Evolutionary conservation across 2,888 invertebrate species (phyloP).

Genomic region (Hyppa rectilinea): DNA sequence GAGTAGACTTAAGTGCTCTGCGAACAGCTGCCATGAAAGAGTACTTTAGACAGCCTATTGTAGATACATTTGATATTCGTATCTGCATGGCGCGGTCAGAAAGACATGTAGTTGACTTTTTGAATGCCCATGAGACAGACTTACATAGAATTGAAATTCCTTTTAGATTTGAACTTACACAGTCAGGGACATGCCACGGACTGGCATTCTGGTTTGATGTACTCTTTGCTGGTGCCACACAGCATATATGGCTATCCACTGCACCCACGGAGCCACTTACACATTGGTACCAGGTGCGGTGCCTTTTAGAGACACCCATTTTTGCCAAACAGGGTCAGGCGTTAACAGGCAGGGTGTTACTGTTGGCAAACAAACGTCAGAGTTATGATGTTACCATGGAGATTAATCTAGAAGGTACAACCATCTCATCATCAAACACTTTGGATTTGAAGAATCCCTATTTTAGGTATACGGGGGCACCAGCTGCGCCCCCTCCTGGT

Average conservation of each 20-base stretch:
- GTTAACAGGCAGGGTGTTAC: constrained; percentile 95
- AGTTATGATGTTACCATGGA: constrained; percentile 99
- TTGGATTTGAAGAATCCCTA: constrained; percentile 99
- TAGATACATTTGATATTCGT: constrained; percentile 99
- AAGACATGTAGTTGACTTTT: constrained; percentile 98
- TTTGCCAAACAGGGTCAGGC: constrained; percentile 98
- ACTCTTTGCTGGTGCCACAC: constrained; percentile 97
- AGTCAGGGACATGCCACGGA: constrained; percentile 98
- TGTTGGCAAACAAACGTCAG: constrained; percentile 98
- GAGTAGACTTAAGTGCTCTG: constrained; percentile 98
- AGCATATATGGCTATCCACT: constrained; percentile 99
- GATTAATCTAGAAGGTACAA: constrained; percentile 96
- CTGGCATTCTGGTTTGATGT: constrained; percentile 99
- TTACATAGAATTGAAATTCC: constrained; percentile 99
- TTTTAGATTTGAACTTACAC: constrained; percentile 97
- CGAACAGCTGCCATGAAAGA: constrained; percentile 98
- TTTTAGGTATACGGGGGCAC: constrained; percentile 98
- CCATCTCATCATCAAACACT: constrained; percentile 96
- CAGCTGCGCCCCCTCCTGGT: constrained; percentile 98
- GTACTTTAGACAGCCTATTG: constrained; percentile 99
- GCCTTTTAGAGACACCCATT: constrained; percentile 97
- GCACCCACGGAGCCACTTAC: constrained; percentile 99
- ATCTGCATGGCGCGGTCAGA: constrained; percentile 99
- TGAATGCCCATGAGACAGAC: constrained; percentile 97
- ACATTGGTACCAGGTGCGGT: constrained; percentile 99